Base-by-base conservation (phyloP, 1,140 invertebrate species). In the Plodia interpunctella region DNA sequence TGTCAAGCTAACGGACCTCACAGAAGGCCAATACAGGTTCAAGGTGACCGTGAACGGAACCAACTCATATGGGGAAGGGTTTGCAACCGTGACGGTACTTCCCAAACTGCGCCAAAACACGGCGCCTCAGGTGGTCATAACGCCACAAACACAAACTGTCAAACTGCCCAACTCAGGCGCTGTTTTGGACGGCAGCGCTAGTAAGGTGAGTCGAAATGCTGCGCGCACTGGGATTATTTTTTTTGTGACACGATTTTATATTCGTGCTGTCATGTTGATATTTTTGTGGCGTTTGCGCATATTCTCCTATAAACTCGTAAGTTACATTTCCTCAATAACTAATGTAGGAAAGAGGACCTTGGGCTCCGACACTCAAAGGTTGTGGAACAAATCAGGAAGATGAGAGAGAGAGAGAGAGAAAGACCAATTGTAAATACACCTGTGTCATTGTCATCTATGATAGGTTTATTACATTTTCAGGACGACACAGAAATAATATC, bases 71-170 rank as follows among this genome's bases (percentile, higher is more conserved):
- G 97, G 97, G 18, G 95, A 97, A 81, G 94, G 95, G 0, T 94
- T 93, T 72, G 97, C 96, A 0, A 98, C 98, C 86, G 95, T 98
- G 1, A 97, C 96, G n/a, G 97, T 98, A 19, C 81, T 96, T 66
- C 95, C 97, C 65, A 96, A 95, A n/a, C 94, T 95, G 66, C 88
- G 97, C 56, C 93, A 94, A 32, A 98, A 98, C 87, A 93, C 94
- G 72, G 92, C 95, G 6, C 98, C 98, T 0, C 90, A 94, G 60
- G 97, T 97, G 1, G 92, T 98, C 44, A 97, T 98, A 61, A 95
- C 94, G 19, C 97, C 97, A 0, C 90, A 93, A 0, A 92, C 93
- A 51, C 96, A 97, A 84, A 94, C 94, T 35, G 94, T 99, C 4
- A 96, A 97, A 68, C 90, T 97, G 63, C 97, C 97, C 8, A 98